These are phyloP conservation scores for Prosapia bicincta DNA, from an alignment of 2,888 invertebrate genomes.

Conservation along the genomic window DNA sequence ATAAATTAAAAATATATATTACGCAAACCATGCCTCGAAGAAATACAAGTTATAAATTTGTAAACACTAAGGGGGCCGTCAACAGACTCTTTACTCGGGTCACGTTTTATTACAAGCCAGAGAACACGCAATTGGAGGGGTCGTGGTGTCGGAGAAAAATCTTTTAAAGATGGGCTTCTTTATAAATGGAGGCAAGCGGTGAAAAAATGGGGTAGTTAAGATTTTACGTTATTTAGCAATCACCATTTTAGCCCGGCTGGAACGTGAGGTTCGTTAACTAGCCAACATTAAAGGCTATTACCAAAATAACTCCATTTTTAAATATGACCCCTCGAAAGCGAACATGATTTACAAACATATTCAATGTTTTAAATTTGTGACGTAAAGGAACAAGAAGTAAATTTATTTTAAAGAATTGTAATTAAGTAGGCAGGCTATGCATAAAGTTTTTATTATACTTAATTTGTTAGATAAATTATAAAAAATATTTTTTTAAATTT, in stretches of 20 bases:
- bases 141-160: constrained; percentile 21
- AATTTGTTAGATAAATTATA: no score
- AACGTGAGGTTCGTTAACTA: background rate
- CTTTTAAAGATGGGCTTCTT: constrained; percentile 28
- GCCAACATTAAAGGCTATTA: background rate
- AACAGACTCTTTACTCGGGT: background rate
- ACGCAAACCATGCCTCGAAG: no score
- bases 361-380: no score
- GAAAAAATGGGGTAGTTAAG: constrained; percentile 27
- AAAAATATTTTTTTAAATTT: no score
- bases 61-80: background rate
- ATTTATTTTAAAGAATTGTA: no score
- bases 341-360: no score
- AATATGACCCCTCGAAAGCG: no score
- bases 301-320: background rate
- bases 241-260: constrained; percentile 18
- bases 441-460: no score
- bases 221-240: constrained; percentile 20
- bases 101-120: constrained; percentile 17
- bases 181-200: constrained; percentile 24
- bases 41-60: no score
- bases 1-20: no score
- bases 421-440: no score
- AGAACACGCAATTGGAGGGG: constrained; percentile 16
- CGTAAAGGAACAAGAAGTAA: no score